These are phyloP conservation scores for Mastigias papua DNA, from an alignment of 30 jellyfish, hydroid and myxozoan genomes.

Conservation along the genomic window DNA sequence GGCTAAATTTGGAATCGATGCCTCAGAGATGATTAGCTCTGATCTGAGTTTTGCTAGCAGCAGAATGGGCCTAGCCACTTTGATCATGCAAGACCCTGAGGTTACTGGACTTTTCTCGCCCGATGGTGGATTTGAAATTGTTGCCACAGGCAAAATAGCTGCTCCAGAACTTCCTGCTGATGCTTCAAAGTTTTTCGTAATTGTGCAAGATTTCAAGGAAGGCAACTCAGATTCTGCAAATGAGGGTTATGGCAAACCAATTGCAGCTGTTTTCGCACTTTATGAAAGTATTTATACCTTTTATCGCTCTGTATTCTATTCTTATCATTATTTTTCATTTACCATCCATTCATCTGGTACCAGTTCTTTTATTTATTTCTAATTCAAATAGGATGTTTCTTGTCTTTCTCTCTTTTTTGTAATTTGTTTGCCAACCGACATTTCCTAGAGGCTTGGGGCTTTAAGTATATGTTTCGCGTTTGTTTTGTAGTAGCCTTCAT, in stretches of 20 bases:
- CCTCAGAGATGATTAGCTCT: conserved; percentile 3
- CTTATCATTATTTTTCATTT: background rate
- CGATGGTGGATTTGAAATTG: conserved; percentile 53
- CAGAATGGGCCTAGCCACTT: conserved; percentile 21
- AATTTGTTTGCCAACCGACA: too few relatives aligned
- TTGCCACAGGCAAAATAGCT: conserved; percentile 49
- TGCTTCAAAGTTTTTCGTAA: conserved; percentile 39
- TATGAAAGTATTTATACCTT: background rate
- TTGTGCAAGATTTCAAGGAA: conserved; percentile 32
- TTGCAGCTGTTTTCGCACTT: conserved; percentile 46
- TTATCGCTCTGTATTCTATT: background rate
- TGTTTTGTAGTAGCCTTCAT: too few relatives aligned
- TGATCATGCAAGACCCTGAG: conserved; percentile 29
- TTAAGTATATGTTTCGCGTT: too few relatives aligned
- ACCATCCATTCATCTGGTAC: background rate
- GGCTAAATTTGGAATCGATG: conserved; percentile 31
- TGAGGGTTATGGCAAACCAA: conserved; percentile 37
- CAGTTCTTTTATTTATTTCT: too few relatives aligned
- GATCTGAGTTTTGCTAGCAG: conserved; percentile 12
- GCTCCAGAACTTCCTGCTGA: conserved; percentile 66
- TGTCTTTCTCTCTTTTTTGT: too few relatives aligned
- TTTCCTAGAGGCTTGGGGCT: too few relatives aligned
- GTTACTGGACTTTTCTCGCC: conserved; percentile 55
- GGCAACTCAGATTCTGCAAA: background rate
- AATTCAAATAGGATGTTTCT: too few relatives aligned